Percentiles rank a stretch among this genome's conserved stretches.
These are phyloP conservation scores for Pterocles burchelli DNA, from an alignment of 2,113 vertebrate species.

Conservation along the genomic window DNA sequence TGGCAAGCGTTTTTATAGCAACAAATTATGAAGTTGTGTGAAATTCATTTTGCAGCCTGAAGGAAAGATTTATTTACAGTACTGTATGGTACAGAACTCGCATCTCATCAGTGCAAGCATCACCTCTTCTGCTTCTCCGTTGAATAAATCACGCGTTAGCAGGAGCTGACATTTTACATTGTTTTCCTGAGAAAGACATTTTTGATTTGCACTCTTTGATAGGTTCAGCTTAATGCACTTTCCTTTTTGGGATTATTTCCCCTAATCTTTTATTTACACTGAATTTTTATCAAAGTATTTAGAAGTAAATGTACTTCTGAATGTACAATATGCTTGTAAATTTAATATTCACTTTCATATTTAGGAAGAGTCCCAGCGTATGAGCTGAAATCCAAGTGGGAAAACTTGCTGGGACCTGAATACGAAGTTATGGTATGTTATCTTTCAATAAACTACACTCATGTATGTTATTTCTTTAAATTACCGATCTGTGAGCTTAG, in stretches of 20 bases:
- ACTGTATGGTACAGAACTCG: neutral
- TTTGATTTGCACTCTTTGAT: slow-evolving; percentile 41
- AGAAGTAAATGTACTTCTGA: slow-evolving; percentile 33
- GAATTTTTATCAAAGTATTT: slow-evolving; percentile 41
- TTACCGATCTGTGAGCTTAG: slow-evolving; percentile 14
- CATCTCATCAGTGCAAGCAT: slow-evolving; percentile 44
- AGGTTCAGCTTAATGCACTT: slow-evolving; percentile 37
- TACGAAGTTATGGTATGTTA: slow-evolving; percentile 91
- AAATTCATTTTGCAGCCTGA: slow-evolving; percentile 44
- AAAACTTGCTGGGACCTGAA: slow-evolving; percentile 86
- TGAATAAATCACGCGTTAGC: slow-evolving; percentile 39
- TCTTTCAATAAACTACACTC: slow-evolving; percentile 22
- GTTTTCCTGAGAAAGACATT: slow-evolving; percentile 37
- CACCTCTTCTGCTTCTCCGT: slow-evolving; percentile 41
- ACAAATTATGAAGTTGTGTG: slow-evolving; percentile 43
- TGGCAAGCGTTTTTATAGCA: slow-evolving; percentile 64
- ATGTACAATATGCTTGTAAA: slow-evolving; percentile 25
- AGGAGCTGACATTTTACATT: slow-evolving; percentile 21
- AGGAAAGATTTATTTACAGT: slow-evolving; percentile 59
- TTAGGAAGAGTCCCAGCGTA: slow-evolving; percentile 70
- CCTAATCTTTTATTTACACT: slow-evolving; percentile 52
- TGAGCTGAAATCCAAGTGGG: slow-evolving; percentile 88
- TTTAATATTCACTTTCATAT: slow-evolving; percentile 44
- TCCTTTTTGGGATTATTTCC: slow-evolving; percentile 33
- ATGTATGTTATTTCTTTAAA: slow-evolving; percentile 49